Percentiles rank a stretch among this genome's conserved stretches.
Evolutionary conservation across 2,113 vertebrate genomes (phyloP).

Genomic region (Solenodon paradoxus): DNA sequence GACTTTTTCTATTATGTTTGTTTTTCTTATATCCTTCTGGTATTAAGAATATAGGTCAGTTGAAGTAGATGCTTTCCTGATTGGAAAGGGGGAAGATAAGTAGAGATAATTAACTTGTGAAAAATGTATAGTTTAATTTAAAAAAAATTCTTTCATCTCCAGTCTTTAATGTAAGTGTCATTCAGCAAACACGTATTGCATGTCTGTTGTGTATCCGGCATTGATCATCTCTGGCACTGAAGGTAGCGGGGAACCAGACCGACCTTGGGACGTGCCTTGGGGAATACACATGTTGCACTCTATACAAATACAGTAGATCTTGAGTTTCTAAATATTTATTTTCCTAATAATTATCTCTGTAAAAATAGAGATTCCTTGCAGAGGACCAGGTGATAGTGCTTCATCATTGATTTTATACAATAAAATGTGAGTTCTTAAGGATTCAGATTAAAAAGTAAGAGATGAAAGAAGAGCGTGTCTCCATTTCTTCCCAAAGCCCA

Average conservation of each 20-base stretch:
- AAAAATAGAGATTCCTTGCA: not conserved
- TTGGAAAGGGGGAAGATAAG: not conserved
- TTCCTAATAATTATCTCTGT: not conserved
- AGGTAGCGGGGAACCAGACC: not conserved
- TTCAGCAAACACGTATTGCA: not conserved
- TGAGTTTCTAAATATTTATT: not conserved
- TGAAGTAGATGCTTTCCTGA: not conserved
- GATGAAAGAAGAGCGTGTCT: not conserved
- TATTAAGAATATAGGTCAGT: not conserved
- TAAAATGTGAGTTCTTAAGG: not conserved
- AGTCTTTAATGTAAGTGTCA: not conserved
- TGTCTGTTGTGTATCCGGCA: not conserved
- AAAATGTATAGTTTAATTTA: not conserved
- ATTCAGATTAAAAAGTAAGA: not conserved
- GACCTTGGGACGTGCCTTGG: not conserved
- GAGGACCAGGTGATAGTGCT: not conserved
- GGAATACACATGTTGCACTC: not conserved
- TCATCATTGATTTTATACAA: not conserved
- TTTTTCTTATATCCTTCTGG: not conserved
- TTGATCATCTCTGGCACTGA: not conserved
- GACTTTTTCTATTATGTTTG: not conserved
- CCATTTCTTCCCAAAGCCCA: not conserved
- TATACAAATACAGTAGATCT: not conserved
- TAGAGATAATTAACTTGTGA: not conserved
- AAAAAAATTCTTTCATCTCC: not conserved